Conservation (phyloP, 2,113 vertebrate genomes). For the Oncorhynchus gorbuscha region DNA sequence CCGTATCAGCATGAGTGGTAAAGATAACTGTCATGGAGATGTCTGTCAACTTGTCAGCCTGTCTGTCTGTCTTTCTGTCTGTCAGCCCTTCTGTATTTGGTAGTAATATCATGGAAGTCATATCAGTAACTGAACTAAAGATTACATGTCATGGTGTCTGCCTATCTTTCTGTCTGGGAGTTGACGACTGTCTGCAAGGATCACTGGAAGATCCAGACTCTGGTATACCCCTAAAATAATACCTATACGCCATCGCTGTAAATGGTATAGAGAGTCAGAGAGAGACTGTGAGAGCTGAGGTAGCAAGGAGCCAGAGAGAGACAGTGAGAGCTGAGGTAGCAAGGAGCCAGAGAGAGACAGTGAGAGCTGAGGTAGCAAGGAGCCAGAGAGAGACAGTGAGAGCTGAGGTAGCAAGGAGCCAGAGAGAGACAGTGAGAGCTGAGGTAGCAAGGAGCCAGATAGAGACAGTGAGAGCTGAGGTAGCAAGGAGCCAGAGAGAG, state of each 20-base stretch:
- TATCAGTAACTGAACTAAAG: conserved; percentile 46
- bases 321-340: background rate
- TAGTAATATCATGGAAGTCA: background rate
- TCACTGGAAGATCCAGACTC: too few species aligned
- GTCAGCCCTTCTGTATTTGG: background rate
- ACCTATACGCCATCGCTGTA: too few species aligned
- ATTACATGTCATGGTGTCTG: conserved; percentile 10
- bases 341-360: background rate
- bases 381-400: background rate
- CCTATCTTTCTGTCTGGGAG: conserved; percentile 2
- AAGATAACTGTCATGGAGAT: conserved; percentile 48
- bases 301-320: background rate
- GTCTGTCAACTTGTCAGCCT: conserved; percentile 43
- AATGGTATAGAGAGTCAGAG: background rate
- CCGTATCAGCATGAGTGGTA: conserved; percentile 47
- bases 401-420: background rate
- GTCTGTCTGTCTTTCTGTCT: conserved; percentile 9
- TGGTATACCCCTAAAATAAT: too few species aligned
- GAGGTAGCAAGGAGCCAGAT: background rate
- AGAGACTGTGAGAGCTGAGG: background rate
- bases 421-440: background rate
- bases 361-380: background rate
- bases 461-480: background rate
- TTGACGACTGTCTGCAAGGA: too few species aligned
- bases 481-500: background rate